Percentiles rank a stretch among this genome's conserved stretches.
Evolutionary conservation across 2,113 vertebrate species (phyloP).

Genomic region (Micromys minutus): DNA sequence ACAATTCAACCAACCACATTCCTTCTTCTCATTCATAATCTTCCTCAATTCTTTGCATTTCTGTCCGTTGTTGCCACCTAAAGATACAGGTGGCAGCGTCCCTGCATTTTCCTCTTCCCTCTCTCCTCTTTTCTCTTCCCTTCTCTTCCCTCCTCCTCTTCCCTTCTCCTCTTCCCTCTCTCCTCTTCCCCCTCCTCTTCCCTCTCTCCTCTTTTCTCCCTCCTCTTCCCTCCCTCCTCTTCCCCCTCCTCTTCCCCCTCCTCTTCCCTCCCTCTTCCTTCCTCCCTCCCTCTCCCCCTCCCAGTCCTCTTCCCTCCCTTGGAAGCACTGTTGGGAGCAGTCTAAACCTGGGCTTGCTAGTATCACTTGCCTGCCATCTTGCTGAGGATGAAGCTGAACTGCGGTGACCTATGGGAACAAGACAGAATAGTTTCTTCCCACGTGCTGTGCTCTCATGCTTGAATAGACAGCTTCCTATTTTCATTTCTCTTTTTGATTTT

Average conservation of each 20-base stretch:
- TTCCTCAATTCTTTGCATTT: not conserved
- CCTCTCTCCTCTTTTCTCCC: too few relatives aligned
- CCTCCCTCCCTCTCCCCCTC: too few relatives aligned
- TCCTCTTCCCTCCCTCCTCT: too few relatives aligned
- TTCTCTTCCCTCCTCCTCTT: too few relatives aligned
- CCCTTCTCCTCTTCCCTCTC: too few relatives aligned
- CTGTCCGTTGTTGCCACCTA: not conserved
- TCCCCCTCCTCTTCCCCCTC: too few relatives aligned
- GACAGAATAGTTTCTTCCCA: slow-evolving; percentile 9
- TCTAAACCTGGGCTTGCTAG: not conserved
- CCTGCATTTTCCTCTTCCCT: not conserved
- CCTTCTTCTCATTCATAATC: not conserved
- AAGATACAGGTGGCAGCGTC: not conserved
- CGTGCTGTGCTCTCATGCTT: not conserved
- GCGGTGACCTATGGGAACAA: not conserved
- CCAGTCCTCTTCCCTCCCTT: not conserved
- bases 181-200: too few relatives aligned
- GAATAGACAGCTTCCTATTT: not conserved
- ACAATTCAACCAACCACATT: not conserved
- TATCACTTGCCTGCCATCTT: not conserved
- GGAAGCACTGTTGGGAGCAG: not conserved
- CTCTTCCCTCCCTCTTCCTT: too few relatives aligned
- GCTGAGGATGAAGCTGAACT: not conserved
- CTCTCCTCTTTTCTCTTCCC: too few relatives aligned
- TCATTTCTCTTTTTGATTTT: slow-evolving; percentile 43